Percentiles rank a stretch among this genome's conserved stretches.
Evolutionary conservation across 2,888 invertebrate genomes (phyloP).

Genomic region (Endotricha flammealis): DNA sequence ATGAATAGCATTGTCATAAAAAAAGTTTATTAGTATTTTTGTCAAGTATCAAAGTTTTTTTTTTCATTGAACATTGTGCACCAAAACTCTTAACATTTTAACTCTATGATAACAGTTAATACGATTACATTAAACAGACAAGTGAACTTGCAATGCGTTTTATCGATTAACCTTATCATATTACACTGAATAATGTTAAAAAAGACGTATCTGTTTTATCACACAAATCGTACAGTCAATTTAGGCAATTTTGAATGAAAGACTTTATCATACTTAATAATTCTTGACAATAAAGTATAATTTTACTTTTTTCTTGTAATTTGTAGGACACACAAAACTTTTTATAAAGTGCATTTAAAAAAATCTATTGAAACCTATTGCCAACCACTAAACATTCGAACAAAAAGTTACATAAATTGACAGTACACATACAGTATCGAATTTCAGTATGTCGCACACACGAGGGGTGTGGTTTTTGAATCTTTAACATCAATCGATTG

Average conservation of each 20-base stretch:
- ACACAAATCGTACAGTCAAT: slow-evolving; percentile 6
- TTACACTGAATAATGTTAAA: slow-evolving; percentile 28
- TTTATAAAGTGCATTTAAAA: too few species aligned
- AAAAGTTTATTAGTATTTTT: too few species aligned
- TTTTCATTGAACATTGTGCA: slow-evolving; percentile 61
- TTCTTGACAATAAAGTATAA: too few species aligned
- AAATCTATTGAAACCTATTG: too few species aligned
- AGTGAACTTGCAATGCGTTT: slow-evolving; percentile 58
- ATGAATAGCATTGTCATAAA: too few species aligned
- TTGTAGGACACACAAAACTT: too few species aligned
- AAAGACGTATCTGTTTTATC: slow-evolving; percentile 47
- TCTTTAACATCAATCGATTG: not conserved
- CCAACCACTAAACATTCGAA: too few species aligned
- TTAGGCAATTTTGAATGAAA: too few species aligned
- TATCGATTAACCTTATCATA: slow-evolving; percentile 43
- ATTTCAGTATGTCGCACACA: not conserved
- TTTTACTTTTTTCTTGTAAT: too few species aligned
- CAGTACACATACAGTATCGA: slow-evolving; percentile 5
- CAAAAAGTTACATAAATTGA: too few species aligned
- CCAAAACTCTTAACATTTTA: slow-evolving; percentile 48
- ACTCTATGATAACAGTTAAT: slow-evolving; percentile 61
- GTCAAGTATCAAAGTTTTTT: not conserved
- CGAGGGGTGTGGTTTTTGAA: slow-evolving; percentile 8
- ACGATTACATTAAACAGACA: slow-evolving; percentile 59
- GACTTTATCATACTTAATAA: too few species aligned